Percentiles rank a stretch among this genome's conserved stretches.
Evolutionary conservation across 2,888 invertebrate species (phyloP).

Genomic region (Imbricaverruca yamaguchii): DNA sequence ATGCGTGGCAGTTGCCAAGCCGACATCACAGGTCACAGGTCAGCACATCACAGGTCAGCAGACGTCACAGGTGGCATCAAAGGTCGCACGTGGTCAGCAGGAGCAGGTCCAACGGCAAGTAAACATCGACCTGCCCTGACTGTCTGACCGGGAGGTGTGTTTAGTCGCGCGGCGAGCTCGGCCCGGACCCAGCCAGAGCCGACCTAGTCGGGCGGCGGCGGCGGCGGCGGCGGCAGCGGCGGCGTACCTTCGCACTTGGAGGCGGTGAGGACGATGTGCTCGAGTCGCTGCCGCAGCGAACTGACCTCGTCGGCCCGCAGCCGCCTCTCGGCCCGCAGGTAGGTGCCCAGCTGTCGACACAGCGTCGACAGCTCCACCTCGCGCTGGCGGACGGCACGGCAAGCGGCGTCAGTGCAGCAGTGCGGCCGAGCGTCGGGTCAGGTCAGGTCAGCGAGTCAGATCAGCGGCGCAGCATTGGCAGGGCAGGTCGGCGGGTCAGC

Average conservation of each 20-base stretch:
- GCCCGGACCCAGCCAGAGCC: too few species aligned
- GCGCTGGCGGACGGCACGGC: constrained; percentile 44
- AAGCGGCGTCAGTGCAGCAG: not conserved
- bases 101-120: too few species aligned
- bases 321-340: constrained; percentile 36
- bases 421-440: not conserved
- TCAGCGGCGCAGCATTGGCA: not conserved
- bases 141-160: too few species aligned
- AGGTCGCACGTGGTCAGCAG: too few species aligned
- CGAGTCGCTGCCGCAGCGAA: constrained; percentile 48
- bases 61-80: too few species aligned
- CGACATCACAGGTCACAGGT: too few species aligned
- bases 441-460: not conserved
- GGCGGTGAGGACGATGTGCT: constrained; percentile 37
- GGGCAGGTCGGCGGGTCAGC: not conserved
- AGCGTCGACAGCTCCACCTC: constrained; percentile 47
- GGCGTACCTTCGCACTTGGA: not conserved
- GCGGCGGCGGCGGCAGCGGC: not conserved
- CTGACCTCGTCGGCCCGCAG: constrained; percentile 35
- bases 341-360: constrained; percentile 36
- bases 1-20: too few species aligned
- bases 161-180: too few species aligned
- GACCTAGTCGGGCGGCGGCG: not conserved
- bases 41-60: too few species aligned
- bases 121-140: too few species aligned